Conservation (phyloP, 2,888 invertebrate genomes). For the Eledone cirrhosa region DNA sequence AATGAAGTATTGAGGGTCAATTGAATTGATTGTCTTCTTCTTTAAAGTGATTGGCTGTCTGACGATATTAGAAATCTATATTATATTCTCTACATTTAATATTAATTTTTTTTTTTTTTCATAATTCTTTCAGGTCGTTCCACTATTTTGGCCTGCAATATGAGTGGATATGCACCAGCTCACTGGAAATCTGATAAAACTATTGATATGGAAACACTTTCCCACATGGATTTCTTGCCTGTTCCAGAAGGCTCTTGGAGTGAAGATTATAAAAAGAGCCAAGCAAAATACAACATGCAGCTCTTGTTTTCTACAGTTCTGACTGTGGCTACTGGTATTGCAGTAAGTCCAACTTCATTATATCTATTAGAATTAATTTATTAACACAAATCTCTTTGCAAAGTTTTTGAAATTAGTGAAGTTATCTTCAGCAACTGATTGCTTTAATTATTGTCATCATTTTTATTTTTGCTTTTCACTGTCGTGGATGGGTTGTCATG, state of each 20-base stretch:
- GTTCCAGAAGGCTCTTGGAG: constrained; percentile 16
- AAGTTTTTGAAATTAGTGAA: too few species aligned
- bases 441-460: too few species aligned
- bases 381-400: too few species aligned
- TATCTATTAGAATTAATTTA: too few species aligned
- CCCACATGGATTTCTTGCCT: constrained; percentile 11
- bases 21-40: too few species aligned
- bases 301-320: not conserved
- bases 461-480: too few species aligned
- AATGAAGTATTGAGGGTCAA: too few species aligned
- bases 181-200: constrained; percentile 9
- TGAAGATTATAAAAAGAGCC: not conserved
- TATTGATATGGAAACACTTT: not conserved
- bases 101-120: not conserved
- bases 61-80: too few species aligned
- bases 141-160: not conserved
- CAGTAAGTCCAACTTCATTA: not conserved
- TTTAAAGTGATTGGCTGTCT: too few species aligned
- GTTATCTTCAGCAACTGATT: too few species aligned
- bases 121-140: not conserved
- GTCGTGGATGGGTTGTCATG: too few species aligned
- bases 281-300: constrained; percentile 9
- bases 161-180: constrained; percentile 18
- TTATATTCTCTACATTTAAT: too few species aligned
- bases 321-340: not conserved